These are phyloP conservation scores for Catocala fraxini DNA, from an alignment of 2,888 invertebrate genomes.

Conservation along the genomic window DNA sequence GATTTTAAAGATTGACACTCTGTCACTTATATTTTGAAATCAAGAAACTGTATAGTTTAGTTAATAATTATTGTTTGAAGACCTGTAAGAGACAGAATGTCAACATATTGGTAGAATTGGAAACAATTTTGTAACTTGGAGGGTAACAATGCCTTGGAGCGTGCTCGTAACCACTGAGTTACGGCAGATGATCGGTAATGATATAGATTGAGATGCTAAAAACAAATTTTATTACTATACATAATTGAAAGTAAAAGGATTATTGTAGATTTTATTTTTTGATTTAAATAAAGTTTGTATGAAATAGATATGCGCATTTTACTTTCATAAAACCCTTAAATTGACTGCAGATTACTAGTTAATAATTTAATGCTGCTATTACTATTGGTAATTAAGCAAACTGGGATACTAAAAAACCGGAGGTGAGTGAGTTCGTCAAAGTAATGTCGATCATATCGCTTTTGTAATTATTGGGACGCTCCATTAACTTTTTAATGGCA, in stretches of 20 bases:
- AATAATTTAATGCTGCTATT: too few species aligned
- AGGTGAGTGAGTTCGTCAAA: too few species aligned
- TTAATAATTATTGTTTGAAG: conserved; percentile 34
- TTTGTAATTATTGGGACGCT: too few species aligned
- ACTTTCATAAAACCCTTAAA: not conserved
- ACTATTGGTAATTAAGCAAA: too few species aligned
- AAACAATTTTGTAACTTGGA: conserved; percentile 54
- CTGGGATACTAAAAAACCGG: too few species aligned
- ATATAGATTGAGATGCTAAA: conserved; percentile 68
- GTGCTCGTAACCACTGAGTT: conserved; percentile 40
- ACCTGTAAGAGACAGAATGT: conserved; percentile 55
- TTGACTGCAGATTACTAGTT: too few species aligned
- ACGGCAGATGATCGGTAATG: conserved; percentile 45
- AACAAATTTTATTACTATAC: conserved; percentile 81
- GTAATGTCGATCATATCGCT: too few species aligned
- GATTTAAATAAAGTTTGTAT: conserved; percentile 88
- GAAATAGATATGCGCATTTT: conserved; percentile 62
- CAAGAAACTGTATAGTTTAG: conserved; percentile 45
- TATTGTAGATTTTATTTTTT: conserved; percentile 88
- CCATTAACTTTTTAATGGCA: too few species aligned
- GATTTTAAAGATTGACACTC: conserved; percentile 65
- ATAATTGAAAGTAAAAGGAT: conserved; percentile 78
- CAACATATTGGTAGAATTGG: conserved; percentile 51
- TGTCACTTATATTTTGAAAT: conserved; percentile 63
- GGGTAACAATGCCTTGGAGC: conserved; percentile 66